Base-by-base conservation (phyloP, 1,140 invertebrate species). In the Lineus longissimus region DNA sequence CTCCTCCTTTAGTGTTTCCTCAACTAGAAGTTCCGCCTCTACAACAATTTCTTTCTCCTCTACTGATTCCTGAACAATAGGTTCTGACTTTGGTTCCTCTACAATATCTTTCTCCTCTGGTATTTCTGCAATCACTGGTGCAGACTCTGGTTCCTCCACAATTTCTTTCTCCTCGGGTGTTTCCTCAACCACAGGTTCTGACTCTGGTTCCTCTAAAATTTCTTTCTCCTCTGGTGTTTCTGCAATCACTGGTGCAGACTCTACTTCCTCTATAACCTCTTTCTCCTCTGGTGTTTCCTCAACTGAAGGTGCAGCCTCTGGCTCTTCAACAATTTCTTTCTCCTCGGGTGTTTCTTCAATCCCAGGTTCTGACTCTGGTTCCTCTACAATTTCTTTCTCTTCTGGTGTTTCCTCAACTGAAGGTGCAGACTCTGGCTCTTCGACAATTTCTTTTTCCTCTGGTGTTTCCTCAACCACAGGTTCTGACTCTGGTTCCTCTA, bases 361-460 rank as follows among this genome's bases (percentile, higher is more conserved):
- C 77, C 84, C 81, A 27, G 76, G 79, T 65, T 84, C 82, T 22
- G 84, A 71, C 66, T 80, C 80, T 36, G 76, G n/a, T n/a, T n/a
- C 75, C 31, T 85, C 78, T 55, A 85, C 79, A 31, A 69, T 74
- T 61, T 43, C 63, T 47, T 61, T 65, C 67, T 69, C 55, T 63
- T n/a, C n/a, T n/a, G n/a, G n/a, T n/a, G n/a, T n/a, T n/a, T n/a
- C n/a, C n/a, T n/a, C n/a, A n/a, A n/a, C n/a, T n/a, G n/a, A n/a
- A n/a, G n/a, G n/a, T n/a, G n/a, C n/a, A n/a, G n/a, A n/a, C n/a
- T n/a, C n/a, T n/a, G n/a, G n/a, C n/a, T n/a, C n/a, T n/a, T n/a
- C n/a, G n/a, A n/a, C 65, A 7, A 75, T 62, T 22, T 79, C 66
- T 62, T 75, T 70, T 68, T 81, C 76, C 40, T 60, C 30, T 70